Evolutionary conservation across 2,888 invertebrate genomes (phyloP).

Genomic region (Disparrhopalites patrizii): DNA sequence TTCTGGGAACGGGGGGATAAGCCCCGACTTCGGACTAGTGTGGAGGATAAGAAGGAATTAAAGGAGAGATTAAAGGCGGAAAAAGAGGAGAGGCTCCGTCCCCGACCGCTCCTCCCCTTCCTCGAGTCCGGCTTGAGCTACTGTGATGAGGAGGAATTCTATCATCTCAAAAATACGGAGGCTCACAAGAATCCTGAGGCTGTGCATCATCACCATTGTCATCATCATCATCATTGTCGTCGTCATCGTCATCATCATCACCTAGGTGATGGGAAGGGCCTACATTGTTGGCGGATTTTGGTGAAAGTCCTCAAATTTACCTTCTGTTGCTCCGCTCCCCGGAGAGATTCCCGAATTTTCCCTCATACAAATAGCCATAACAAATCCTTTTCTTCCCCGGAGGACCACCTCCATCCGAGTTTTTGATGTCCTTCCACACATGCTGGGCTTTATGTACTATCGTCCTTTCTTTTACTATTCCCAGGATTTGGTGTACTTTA

Average conservation of each 20-base stretch:
- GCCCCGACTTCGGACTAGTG: slow-evolving; percentile 35
- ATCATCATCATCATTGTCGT: too few species aligned
- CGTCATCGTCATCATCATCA: too few species aligned
- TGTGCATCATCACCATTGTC: not conserved
- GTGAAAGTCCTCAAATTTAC: not conserved
- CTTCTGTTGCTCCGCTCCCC: not conserved
- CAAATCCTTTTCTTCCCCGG: too few species aligned
- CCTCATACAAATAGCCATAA: too few species aligned
- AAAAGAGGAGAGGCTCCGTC: slow-evolving; percentile 16
- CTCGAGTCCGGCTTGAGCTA: slow-evolving; percentile 24
- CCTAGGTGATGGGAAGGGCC: not conserved
- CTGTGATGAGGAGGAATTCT: slow-evolving; percentile 20
- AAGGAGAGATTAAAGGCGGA: slow-evolving; percentile 1
- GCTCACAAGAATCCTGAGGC: slow-evolving; percentile 6
- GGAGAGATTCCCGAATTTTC: too few species aligned
- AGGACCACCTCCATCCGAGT: too few species aligned
- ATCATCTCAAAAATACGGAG: slow-evolving; percentile 19
- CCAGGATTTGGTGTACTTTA: too few species aligned
- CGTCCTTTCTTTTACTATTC: too few species aligned
- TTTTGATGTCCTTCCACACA: too few species aligned
- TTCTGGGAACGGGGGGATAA: slow-evolving; percentile 41
- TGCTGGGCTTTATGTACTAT: too few species aligned
- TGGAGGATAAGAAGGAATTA: not conserved
- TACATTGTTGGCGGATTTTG: not conserved
- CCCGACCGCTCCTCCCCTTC: slow-evolving; percentile 19